These are phyloP conservation scores for Pterocles gutturalis DNA, from an alignment of 2,113 vertebrate species.

Conservation along the genomic window DNA sequence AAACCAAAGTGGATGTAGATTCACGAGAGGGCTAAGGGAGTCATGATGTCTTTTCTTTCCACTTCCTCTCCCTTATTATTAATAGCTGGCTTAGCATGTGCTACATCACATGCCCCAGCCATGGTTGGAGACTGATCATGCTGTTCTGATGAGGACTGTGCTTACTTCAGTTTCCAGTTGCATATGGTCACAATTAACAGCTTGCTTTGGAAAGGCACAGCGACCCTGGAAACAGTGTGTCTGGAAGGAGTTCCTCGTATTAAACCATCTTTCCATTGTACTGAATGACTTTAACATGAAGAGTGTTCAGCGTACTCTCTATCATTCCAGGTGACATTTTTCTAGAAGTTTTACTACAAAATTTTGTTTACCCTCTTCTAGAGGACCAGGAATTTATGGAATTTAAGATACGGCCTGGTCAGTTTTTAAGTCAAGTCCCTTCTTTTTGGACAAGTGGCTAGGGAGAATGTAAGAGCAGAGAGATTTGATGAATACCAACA, in stretches of 20 bases:
- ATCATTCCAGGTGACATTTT: background rate
- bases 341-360: background rate
- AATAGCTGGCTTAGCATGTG: background rate
- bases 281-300: accelerated
- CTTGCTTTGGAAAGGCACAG: background rate
- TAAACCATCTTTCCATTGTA: background rate
- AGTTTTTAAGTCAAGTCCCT: background rate
- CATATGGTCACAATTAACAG: background rate
- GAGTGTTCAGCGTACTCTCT: background rate
- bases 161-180: background rate
- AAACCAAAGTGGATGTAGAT: background rate
- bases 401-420: background rate
- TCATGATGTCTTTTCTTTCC: background rate
- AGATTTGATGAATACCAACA: background rate
- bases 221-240: accelerated
- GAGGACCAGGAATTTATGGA: background rate
- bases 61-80: background rate
- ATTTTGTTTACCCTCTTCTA: background rate
- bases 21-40: background rate
- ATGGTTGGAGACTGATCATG: background rate
- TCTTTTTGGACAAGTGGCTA: background rate
- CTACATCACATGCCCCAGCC: background rate
- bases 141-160: background rate
- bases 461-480: background rate
- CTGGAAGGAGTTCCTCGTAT: background rate